Percentiles rank a stretch among this genome's conserved stretches.
Evolutionary conservation across 2,797 vertebrate genomes (phyloP).

Genomic region (Acanthurus leucopareius): DNA sequence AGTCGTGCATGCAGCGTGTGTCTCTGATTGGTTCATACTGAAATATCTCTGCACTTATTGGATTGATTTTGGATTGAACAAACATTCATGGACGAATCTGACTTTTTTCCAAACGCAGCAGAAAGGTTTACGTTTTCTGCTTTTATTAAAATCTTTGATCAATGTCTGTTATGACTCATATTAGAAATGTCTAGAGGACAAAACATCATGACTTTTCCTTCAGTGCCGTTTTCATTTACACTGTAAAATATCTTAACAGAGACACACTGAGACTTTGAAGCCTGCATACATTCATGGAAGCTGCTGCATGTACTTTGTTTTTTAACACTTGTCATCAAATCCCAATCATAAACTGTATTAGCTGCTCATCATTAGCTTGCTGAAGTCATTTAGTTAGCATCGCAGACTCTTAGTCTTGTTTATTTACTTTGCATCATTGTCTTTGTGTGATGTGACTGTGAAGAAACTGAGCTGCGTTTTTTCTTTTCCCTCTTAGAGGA

Average conservation of each 20-base stretch:
- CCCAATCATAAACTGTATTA: no score
- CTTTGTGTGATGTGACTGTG: background rate
- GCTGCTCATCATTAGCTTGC: background rate
- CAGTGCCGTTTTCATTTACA: no score
- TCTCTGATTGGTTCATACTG: background rate
- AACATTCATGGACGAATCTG: background rate
- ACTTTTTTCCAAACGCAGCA: background rate
- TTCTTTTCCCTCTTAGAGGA: conserved; percentile 4
- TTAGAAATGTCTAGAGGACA: background rate
- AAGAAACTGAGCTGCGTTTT: background rate
- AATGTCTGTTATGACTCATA: no score
- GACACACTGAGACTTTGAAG: no score
- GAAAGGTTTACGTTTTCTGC: background rate
- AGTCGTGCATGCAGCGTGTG: no score
- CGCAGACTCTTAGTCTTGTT: background rate
- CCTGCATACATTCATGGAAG: no score
- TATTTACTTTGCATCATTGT: background rate
- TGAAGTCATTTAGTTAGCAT: background rate
- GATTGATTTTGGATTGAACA: background rate
- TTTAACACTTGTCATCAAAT: no score
- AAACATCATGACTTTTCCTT: background rate
- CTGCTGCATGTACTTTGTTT: no score
- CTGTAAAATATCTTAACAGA: background rate
- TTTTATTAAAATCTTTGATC: background rate
- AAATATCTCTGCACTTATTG: background rate